Conservation (phyloP, 2,113 vertebrate species). For the Alligator mississippiensis region DNA sequence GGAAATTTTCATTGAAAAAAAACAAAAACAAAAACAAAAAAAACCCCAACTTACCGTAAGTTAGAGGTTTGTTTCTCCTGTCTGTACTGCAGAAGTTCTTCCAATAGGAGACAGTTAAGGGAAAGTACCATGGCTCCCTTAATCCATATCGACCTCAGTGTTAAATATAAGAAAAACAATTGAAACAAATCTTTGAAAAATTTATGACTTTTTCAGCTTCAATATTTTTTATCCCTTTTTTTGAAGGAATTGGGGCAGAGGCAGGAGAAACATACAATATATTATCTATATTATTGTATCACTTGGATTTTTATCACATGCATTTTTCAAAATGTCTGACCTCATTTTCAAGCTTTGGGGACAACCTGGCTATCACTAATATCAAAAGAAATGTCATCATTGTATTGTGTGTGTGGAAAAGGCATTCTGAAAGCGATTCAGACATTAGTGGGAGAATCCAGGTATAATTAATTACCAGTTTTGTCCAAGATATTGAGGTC, state of each 20-base stretch:
- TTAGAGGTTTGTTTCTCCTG: not conserved
- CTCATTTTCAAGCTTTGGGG: not conserved
- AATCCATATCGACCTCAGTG: slow-evolving; percentile 66
- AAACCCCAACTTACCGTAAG: no score
- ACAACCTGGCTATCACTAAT: not conserved
- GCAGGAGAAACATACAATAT: not conserved
- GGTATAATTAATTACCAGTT: not conserved
- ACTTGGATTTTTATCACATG: not conserved
- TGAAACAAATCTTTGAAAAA: not conserved
- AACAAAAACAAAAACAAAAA: slow-evolving; percentile 26
- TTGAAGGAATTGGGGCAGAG: not conserved
- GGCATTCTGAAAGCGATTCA: not conserved
- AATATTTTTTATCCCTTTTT: not conserved
- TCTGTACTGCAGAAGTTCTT: slow-evolving; percentile 39
- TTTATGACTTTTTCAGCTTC: not conserved
- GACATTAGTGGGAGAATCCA: not conserved
- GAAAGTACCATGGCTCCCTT: slow-evolving; percentile 74
- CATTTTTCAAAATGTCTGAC: not conserved
- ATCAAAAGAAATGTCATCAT: not conserved
- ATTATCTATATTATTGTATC: not conserved
- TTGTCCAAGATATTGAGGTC: not conserved
- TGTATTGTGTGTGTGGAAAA: not conserved
- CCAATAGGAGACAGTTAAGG: slow-evolving; percentile 73
- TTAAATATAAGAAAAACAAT: not conserved
- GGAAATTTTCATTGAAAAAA: slow-evolving; percentile 49